phyloP scores from a whole-genome alignment of 1,140 invertebrate species.

The Drosophila willistoni region DNA sequence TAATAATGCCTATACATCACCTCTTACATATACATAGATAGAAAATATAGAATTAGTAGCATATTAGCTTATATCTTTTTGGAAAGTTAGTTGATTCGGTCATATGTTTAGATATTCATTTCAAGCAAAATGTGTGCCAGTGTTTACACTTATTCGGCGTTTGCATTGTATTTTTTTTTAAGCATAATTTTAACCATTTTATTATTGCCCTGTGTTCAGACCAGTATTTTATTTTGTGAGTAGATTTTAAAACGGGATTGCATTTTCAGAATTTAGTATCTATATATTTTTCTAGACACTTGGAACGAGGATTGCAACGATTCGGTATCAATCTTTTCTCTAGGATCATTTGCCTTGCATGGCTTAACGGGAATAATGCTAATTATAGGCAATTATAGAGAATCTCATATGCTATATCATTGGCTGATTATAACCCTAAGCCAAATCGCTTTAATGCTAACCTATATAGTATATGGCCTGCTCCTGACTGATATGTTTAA shows the following conservation, averaged over 20 bases:
- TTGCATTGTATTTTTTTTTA: not conserved
- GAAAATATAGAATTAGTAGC: too few relatives aligned
- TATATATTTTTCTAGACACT: not conserved
- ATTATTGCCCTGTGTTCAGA: not conserved
- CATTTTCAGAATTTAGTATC: not conserved
- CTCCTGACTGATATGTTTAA: not conserved
- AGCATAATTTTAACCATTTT: not conserved
- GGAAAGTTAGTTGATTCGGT: not conserved
- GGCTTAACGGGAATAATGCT: conserved; percentile 3
- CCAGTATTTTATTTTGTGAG: not conserved
- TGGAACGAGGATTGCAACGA: not conserved
- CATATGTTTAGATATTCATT: not conserved
- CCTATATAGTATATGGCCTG: not conserved
- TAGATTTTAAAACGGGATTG: not conserved
- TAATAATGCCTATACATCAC: too few relatives aligned
- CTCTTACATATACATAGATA: too few relatives aligned
- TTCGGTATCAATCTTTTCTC: not conserved
- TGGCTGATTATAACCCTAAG: conserved; percentile 1
- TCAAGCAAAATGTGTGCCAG: not conserved
- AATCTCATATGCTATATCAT: not conserved
- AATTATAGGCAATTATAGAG: not conserved
- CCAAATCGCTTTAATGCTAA: not conserved
- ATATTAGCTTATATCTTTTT: too few relatives aligned
- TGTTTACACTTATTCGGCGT: not conserved
- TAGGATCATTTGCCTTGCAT: not conserved